A percentile compares a stretch with the other conserved stretches of the same genome.
These are phyloP conservation scores for Hypolimnas misippus DNA, from an alignment of 2,888 invertebrate species.

Conservation along the genomic window DNA sequence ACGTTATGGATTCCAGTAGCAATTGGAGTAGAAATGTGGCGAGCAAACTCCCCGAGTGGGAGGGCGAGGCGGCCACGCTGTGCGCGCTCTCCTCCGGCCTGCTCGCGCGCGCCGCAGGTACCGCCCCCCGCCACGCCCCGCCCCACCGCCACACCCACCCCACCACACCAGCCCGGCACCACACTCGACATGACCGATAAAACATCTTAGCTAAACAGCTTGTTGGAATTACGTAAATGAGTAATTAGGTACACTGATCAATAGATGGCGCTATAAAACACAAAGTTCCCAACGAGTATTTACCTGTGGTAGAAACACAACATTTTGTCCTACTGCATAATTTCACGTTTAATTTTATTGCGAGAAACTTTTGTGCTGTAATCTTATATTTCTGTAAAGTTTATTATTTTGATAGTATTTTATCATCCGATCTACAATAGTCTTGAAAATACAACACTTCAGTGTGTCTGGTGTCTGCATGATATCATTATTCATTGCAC, in stretches of 20 bases:
- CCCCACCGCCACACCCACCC: conserved; percentile 3
- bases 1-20: conserved; percentile 75
- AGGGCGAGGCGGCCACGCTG: conserved; percentile 73
- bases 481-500: conserved; percentile 13
- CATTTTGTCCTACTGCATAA: not conserved
- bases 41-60: conserved; percentile 76
- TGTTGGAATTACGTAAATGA: not conserved
- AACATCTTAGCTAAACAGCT: not conserved
- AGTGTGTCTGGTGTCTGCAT: conserved; percentile 18
- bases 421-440: no score
- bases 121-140: conserved; percentile 23
- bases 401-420: not conserved
- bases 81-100: conserved; percentile 63
- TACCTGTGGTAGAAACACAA: not conserved
- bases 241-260: not conserved
- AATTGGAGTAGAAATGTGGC: conserved; percentile 74
- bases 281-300: not conserved
- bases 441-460: no score
- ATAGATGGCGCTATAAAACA: not conserved
- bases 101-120: conserved; percentile 66
- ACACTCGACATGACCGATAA: conserved; percentile 2
- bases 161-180: not conserved
- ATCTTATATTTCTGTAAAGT: not conserved
- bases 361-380: not conserved
- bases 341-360: not conserved